Percentiles rank a stretch among this genome's conserved stretches.
Conservation (phyloP, 2,113 vertebrate species). For the Hoplias malabaricus region DNA sequence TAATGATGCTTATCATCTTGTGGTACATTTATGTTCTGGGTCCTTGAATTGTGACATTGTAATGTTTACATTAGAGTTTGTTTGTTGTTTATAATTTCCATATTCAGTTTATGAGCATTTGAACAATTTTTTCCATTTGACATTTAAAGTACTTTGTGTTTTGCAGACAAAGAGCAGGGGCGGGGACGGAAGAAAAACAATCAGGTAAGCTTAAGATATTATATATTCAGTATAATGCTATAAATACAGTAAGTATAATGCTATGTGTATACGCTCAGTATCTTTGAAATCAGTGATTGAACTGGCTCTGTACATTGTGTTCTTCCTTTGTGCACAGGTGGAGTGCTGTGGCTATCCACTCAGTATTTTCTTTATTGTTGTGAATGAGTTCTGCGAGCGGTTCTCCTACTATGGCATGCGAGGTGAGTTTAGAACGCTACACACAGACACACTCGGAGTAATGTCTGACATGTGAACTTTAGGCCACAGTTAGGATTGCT, state of each 20-base stretch:
- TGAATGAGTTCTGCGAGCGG: slow-evolving; percentile 96
- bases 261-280: neutral
- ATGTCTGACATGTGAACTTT: too few relatives aligned
- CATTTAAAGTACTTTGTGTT: slow-evolving; percentile 1
- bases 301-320: neutral
- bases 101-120: too few relatives aligned
- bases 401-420: slow-evolving; percentile 99
- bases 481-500: too few relatives aligned
- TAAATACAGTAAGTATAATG: neutral
- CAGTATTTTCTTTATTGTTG: slow-evolving; percentile 92
- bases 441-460: neutral
- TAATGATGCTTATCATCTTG: too few relatives aligned
- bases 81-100: neutral
- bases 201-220: slow-evolving; percentile 18
- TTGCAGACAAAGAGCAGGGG: slow-evolving; percentile 51
- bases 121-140: neutral
- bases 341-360: slow-evolving; percentile 79
- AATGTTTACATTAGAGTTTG: too few relatives aligned
- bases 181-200: slow-evolving; percentile 44
- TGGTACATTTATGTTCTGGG: neutral
- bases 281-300: too few relatives aligned
- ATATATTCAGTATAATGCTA: neutral
- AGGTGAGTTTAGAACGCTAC: slow-evolving; percentile 71
- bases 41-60: neutral
- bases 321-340: neutral